phyloP scores from a whole-genome alignment of 2,888 invertebrate genomes.

The Beris chalybata region DNA sequence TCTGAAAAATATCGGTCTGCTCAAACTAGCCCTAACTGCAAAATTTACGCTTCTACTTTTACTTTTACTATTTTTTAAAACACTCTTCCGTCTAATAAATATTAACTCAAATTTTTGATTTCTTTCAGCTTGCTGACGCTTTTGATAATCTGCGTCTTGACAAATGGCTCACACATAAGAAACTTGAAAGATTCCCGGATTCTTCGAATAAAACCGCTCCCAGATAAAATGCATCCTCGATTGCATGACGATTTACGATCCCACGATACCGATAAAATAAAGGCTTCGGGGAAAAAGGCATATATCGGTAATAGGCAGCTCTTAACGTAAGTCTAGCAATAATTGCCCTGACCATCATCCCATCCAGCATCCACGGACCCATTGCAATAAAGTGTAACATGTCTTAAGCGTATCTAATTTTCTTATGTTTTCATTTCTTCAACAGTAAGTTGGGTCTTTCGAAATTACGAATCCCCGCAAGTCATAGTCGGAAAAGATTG shows the following conservation, averaged over 20 bases:
- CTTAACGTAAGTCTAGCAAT: slow-evolving; percentile 35
- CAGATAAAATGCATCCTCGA: slow-evolving; percentile 40
- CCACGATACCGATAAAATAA: slow-evolving; percentile 46
- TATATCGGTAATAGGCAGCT: slow-evolving; percentile 38
- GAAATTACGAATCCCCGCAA: slow-evolving; percentile 72
- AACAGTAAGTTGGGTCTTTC: slow-evolving; percentile 71
- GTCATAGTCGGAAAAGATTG: slow-evolving; percentile 77
- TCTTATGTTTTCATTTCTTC: slow-evolving; percentile 33
- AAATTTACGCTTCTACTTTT: too few species aligned
- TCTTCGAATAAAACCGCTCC: slow-evolving; percentile 32
- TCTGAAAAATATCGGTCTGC: too few species aligned
- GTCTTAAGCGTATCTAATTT: too few species aligned
- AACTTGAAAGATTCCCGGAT: slow-evolving; percentile 34
- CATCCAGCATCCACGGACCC: too few species aligned
- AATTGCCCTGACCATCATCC: not conserved
- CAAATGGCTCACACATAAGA: slow-evolving; percentile 24
- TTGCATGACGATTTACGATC: slow-evolving; percentile 25
- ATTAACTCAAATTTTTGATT: not conserved
- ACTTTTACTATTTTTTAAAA: too few species aligned
- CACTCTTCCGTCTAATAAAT: too few species aligned
- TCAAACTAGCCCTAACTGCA: too few species aligned
- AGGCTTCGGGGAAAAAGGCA: slow-evolving; percentile 44
- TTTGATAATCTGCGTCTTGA: slow-evolving; percentile 25
- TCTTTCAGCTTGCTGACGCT: slow-evolving; percentile 25
- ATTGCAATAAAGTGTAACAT: too few species aligned